A percentile compares a stretch with the other conserved stretches of the same genome.
These are phyloP conservation scores for Steinernema khuongi DNA, from an alignment of 1,140 invertebrate species.

Conservation along the genomic window DNA sequence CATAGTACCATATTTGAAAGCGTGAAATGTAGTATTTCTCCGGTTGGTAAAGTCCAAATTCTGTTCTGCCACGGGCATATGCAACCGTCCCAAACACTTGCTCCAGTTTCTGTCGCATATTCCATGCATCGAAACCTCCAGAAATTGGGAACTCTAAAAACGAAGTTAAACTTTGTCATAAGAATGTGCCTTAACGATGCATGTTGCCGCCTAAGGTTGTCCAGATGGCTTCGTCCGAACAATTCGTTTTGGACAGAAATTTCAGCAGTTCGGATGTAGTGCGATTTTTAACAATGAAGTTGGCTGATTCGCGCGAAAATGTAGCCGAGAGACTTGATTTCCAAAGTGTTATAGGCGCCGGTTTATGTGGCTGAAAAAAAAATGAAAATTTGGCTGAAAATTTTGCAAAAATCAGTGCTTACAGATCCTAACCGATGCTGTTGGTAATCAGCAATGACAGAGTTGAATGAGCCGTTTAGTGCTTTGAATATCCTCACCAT, in stretches of 20 bases:
- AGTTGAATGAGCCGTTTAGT: background rate
- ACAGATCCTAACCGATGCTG: background rate
- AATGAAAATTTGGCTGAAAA: no score
- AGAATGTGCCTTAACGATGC: background rate
- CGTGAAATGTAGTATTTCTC: slow-evolving; percentile 11
- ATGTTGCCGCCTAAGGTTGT: background rate
- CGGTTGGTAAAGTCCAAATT: background rate
- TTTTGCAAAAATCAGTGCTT: no score
- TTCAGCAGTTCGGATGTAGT: background rate
- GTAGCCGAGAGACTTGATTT: background rate
- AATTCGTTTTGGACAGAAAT: background rate
- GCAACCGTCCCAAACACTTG: background rate
- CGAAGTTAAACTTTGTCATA: background rate
- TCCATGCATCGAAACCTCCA: slow-evolving; percentile 22
- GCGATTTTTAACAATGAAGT: background rate
- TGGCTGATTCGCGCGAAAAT: background rate
- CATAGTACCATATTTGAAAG: background rate
- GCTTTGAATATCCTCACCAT: background rate
- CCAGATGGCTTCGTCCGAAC: background rate
- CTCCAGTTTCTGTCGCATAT: slow-evolving; percentile 18
- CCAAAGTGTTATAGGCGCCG: background rate
- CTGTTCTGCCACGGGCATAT: background rate
- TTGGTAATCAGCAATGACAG: background rate
- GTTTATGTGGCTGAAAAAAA: background rate
- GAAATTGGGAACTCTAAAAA: background rate